Conservation (phyloP, 2,113 vertebrate species). For the Ibidorhyncha struthersii region DNA sequence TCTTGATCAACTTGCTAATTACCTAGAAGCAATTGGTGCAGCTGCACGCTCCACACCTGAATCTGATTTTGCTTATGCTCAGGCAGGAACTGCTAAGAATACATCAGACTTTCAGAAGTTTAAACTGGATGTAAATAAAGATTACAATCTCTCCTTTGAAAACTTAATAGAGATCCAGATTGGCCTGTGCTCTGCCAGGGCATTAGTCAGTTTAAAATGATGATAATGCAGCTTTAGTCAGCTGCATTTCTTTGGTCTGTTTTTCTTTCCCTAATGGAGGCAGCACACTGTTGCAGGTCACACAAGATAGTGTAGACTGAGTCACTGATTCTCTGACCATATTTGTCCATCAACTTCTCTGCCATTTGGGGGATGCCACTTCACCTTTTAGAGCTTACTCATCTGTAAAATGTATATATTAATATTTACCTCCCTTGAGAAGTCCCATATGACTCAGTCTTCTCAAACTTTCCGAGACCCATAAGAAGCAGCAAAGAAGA, state of each 20-base stretch:
- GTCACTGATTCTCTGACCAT: background rate
- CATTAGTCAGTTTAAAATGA: background rate
- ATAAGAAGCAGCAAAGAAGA: background rate
- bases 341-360: background rate
- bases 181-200: background rate
- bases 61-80: background rate
- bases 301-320: background rate
- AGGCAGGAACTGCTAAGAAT: background rate
- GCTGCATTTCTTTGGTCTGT: background rate
- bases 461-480: background rate
- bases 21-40: background rate
- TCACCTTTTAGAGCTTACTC: background rate
- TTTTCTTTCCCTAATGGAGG: background rate
- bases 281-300: background rate
- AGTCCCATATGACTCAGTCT: background rate
- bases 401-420: background rate
- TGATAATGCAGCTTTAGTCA: background rate
- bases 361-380: background rate
- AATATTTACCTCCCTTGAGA: background rate
- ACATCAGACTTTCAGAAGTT: background rate
- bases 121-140: background rate
- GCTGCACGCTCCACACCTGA: background rate
- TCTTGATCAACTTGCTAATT: background rate
- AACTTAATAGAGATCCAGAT: background rate
- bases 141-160: background rate